Percentiles rank a stretch among this genome's conserved stretches.
Evolutionary conservation across 2,797 vertebrate species (phyloP).

Genomic region (Amphiprion clarkii): DNA sequence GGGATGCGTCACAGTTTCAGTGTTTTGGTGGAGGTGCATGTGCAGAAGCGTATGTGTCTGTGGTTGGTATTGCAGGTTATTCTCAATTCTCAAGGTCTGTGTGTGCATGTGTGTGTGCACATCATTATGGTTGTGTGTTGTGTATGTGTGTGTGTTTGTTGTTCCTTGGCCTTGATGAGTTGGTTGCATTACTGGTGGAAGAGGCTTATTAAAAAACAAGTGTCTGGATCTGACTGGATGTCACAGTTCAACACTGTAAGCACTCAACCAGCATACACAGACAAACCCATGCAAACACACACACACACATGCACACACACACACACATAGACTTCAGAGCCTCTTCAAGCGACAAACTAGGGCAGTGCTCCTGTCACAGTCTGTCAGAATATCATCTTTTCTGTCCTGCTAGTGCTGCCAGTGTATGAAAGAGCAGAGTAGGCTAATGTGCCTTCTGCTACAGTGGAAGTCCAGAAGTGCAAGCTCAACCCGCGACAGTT

Average conservation of each 20-base stretch:
- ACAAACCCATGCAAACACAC: conserved; percentile 27
- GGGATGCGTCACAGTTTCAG: conserved; percentile 26
- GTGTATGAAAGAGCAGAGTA: conserved; percentile 60
- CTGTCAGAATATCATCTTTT: conserved; percentile 69
- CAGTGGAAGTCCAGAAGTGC: conserved; percentile 35
- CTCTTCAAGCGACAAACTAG: conserved; percentile 76
- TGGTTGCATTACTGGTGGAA: conserved; percentile 38
- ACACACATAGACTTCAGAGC: conserved; percentile 49
- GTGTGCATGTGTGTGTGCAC: conserved; percentile 1
- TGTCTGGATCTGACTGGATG: conserved; percentile 68
- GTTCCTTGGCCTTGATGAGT: conserved; percentile 57
- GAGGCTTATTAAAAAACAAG: conserved; percentile 75
- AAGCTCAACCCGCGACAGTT: conserved; percentile 28
- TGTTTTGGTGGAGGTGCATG: background rate
- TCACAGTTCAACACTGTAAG: conserved; percentile 71
- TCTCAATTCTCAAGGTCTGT: conserved; percentile 50
- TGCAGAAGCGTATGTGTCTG: conserved; percentile 14
- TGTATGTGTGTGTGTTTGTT: conserved; percentile 6
- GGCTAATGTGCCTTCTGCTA: conserved; percentile 58
- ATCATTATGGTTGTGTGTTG: background rate
- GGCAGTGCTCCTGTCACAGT: conserved; percentile 73
- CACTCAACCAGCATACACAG: conserved; percentile 52
- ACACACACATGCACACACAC: conserved; percentile 37
- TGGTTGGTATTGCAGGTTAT: conserved; percentile 31
- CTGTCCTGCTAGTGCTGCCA: conserved; percentile 59